These are phyloP conservation scores for Engystomops pustulosus DNA, from an alignment of 2,113 vertebrate species.

Conservation along the genomic window DNA sequence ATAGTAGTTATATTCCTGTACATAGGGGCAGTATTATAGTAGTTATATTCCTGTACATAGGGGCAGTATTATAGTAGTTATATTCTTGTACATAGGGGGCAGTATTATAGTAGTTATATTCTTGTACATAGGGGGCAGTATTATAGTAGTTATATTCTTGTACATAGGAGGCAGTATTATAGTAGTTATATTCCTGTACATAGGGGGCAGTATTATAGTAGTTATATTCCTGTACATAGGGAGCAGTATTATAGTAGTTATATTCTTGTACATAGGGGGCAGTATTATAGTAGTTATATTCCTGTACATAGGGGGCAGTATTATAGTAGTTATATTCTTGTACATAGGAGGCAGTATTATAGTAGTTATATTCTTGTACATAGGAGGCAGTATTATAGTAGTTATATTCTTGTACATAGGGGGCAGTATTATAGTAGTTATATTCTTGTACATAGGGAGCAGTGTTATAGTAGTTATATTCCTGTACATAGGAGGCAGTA, in stretches of 20 bases:
- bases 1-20: not conserved
- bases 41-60: too few species aligned
- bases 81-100: not conserved
- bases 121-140: not conserved
- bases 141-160: constrained; percentile 1
- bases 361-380: too few species aligned
- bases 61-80: not conserved
- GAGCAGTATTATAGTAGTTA: too few species aligned
- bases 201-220: too few species aligned
- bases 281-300: constrained; percentile 6
- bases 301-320: not conserved
- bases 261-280: not conserved
- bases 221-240: too few species aligned
- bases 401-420: not conserved
- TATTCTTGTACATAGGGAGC: not conserved
- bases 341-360: too few species aligned
- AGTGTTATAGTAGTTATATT: constrained; percentile 1
- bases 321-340: too few species aligned
- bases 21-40: too few species aligned
- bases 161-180: too few species aligned
- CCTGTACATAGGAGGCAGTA: not conserved
- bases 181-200: too few species aligned
- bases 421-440: not conserved
- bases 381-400: not conserved
- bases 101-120: constrained; percentile 6